Base-by-base conservation (phyloP, 2,888 invertebrate species). In the Nomada hirtipes region DNA sequence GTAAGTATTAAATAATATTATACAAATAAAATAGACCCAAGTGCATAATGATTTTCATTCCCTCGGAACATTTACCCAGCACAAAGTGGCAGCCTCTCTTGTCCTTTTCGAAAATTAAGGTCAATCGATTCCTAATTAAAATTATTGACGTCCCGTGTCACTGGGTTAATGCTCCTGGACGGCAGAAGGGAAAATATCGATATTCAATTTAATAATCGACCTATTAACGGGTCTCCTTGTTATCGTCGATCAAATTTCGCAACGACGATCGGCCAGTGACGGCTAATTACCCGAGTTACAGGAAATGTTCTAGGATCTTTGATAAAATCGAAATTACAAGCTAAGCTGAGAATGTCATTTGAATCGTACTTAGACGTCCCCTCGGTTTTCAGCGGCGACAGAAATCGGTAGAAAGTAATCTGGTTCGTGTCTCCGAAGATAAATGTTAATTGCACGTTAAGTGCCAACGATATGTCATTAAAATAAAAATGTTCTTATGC, bases 61-160 rank as follows among this genome's bases (percentile, higher is more conserved):
- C 20, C 55, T n/a, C n/a, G 11, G 44, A 52, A 59, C 63, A 20
- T 71, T 63, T 52, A 70, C 20, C 26, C 29, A 15, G 23, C 44
- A 18, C 53, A 69, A 23, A 69, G 69, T n/a, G 36, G 11, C 29
- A 47, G 50, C 47, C 50, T 60, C 13, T 10, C 29, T 7, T 2
- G 15, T 10, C 36, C 60, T 79, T 70, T 61, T 44, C 70, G 81
- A 57, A 82, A 71, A 82, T 75, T 79, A 44, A 42, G 80, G 82
- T 76, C 82, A 76, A 73, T 82, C 72, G 72, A 82, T 80, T 72
- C 67, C 50, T 82, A 82, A 80, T 82, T 76, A 80, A 82, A 80
- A 65, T 82, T 76, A 80, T 76, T 55, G 82, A 81, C 81, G 73
- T 81, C 29, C 52, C 81, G 60, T 68, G 75, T 76, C 75, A 59